Base-by-base conservation (phyloP, 2,888 invertebrate genomes). In the Acronicta leporina region DNA sequence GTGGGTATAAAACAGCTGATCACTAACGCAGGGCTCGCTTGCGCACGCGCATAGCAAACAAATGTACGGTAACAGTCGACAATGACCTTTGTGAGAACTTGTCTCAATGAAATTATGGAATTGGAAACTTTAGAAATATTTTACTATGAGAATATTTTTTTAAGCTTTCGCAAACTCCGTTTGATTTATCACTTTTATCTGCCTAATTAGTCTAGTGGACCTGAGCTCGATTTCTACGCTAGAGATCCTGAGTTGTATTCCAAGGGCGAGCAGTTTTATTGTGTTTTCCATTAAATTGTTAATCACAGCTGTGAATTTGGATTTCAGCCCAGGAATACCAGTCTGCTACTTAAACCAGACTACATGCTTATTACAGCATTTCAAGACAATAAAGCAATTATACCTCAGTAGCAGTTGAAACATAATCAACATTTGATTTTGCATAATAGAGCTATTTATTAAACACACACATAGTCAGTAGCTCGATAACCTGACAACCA, bases 1-100 rank as follows among this genome's bases (percentile, higher is more conserved):
- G 43, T 73, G 76, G 54, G 9, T 71, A 74, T 66, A 58, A 68
- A 73, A 62, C 74, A 74, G 63, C 68, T 68, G 68, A 68, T 71
- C 49, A 63, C 27, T 55, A 53, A 58, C 57, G 66, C 59, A 62
- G 44, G 51, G n/a, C 42, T 15, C 10, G 51, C 57, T 11, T 16
- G 54, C 59, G 61, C 51, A 65, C 61, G 70, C 67, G 58, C 42
- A 30, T 5, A 15, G 64, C 64, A 65, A 52, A 67, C 62, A 50
- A 73, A 70, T 62, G 49, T 47, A 43, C 50, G 57, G 55, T 38
- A 43, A 49, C 45, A 51, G 15, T 40, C 20, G 27, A 71, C 72
- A 68, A 68, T 64, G 60, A 63, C 58, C 55, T 53, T 59, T 63
- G 60, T 70, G 76, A 43, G 72, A 62, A 72, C 30, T 51, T 49